Percentiles rank a stretch among this genome's conserved stretches.
phyloP scores from a whole-genome alignment of 2,888 invertebrate species.

The Leptinotarsa haldemani region DNA sequence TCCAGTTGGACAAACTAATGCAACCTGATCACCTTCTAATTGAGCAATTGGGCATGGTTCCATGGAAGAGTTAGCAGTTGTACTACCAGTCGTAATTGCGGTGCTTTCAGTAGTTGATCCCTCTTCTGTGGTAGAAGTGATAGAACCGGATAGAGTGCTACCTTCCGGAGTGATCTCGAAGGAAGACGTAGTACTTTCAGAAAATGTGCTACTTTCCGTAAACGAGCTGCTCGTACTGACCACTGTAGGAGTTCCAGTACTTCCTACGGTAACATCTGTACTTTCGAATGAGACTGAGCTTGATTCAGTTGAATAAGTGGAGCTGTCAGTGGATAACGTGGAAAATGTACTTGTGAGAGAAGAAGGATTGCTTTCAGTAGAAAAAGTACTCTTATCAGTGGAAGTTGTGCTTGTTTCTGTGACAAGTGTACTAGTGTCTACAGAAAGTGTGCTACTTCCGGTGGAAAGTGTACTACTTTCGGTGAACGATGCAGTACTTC shows the following conservation, averaged over 20 bases:
- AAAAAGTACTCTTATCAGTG: conserved; percentile 21
- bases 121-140: conserved; percentile 31
- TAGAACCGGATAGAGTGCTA: neutral
- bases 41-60: conserved; percentile 68
- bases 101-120: conserved; percentile 9
- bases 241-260: conserved; percentile 29
- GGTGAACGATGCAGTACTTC: neutral
- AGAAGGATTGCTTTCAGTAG: conserved; percentile 16
- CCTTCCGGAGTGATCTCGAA: conserved; percentile 28
- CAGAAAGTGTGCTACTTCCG: conserved; percentile 9
- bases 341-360: conserved; percentile 29
- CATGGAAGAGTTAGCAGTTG: conserved; percentile 45
- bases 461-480: conserved; percentile 19
- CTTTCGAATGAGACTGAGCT: conserved; percentile 33
- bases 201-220: conserved; percentile 14
- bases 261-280: conserved; percentile 20
- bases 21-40: conserved; percentile 76
- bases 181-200: conserved; percentile 27
- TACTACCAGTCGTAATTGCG: neutral
- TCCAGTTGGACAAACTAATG: conserved; percentile 84
- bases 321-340: conserved; percentile 21
- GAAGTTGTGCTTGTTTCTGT: conserved; percentile 26
- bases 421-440: neutral
- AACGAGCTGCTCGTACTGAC: neutral
- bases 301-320: conserved; percentile 26